phyloP scores from a whole-genome alignment of 2,797 vertebrate species.

The Glyptemys insculpta region DNA sequence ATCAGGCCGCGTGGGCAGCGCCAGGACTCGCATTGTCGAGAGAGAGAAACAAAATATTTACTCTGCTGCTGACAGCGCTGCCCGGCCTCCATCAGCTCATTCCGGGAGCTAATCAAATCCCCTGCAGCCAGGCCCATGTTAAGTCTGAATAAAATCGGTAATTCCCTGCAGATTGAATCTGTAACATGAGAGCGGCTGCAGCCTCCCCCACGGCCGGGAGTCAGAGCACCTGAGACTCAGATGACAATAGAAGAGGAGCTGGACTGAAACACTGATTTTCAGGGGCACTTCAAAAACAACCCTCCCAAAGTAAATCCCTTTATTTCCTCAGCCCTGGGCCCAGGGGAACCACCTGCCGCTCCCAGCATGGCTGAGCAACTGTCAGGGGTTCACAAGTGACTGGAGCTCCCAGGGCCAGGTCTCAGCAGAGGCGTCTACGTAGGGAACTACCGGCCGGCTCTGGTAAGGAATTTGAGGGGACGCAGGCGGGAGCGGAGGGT shows the following conservation, averaged over 20 bases:
- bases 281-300: not conserved
- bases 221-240: fast-evolving
- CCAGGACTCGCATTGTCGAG: not conserved
- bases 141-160: constrained; percentile 67
- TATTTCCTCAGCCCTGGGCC: not conserved
- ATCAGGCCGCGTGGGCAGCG: not conserved
- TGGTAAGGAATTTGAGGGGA: too few species aligned
- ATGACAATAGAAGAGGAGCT: not conserved
- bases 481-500: too few species aligned
- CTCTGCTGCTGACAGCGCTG: not conserved
- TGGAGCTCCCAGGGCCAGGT: too few species aligned
- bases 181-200: not conserved
- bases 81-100: constrained; percentile 37
- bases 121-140: constrained; percentile 49
- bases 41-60: not conserved
- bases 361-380: too few species aligned
- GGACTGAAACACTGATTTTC: not conserved
- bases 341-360: not conserved
- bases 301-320: not conserved
- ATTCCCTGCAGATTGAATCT: constrained; percentile 55
- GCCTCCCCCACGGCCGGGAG: not conserved
- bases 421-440: too few species aligned
- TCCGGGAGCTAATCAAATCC: constrained; percentile 60
- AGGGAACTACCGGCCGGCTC: too few species aligned
- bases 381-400: not conserved